Evolutionary conservation across 2,113 vertebrate species (phyloP), one percentile per base, ranked within the genome.

Genomic region (Prionailurus viverrinus): DNA sequence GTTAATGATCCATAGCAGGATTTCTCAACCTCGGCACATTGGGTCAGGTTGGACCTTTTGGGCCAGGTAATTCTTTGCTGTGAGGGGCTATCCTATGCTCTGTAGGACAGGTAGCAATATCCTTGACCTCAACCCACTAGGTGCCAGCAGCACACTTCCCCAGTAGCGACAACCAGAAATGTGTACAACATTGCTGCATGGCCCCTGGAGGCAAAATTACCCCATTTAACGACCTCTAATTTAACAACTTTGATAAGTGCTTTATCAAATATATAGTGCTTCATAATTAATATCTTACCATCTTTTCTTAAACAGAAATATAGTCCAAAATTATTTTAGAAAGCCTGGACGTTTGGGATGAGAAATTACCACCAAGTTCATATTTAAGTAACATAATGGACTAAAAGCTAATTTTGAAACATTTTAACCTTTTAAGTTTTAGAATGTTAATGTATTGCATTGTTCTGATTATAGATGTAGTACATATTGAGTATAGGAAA

Each of bases 351-450:
- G 90, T 84, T 79, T 78, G 18, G 10, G 1, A 31, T 95, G 82
- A 76, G 66, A 41, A 88, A 76, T 74, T 80, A 82, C 29, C 53
- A 84, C 0, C 55, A 36, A 63, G 39, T 88, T 66, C 53, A 84
- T 58, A 76, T 78, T 85, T 89, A 63, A 82, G 51, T 63, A 92
- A 61, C 7, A 81, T 7, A 80, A 45, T 53, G 66, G 48, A 89
- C 12, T 87, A 19, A 87, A 93, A 61, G 53, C 58, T 85, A 89
- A 94, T 55, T 74, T 29, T 83, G n/a, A 80, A 95, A 88, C 55
- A 65, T 91, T 83, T 87, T 73, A 95, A 33, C 29, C 68, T 65
- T 69, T 92, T 89, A 83, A 88, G 27, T 41, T 73, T 81, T 31
- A 90, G 65, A 73, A 73, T 74, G 14, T 74, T 51, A 39, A 39